Evolutionary conservation across 2,113 vertebrate genomes (phyloP), one percentile per base, ranked within the genome.

Genomic region (Pholis gunnellus): DNA sequence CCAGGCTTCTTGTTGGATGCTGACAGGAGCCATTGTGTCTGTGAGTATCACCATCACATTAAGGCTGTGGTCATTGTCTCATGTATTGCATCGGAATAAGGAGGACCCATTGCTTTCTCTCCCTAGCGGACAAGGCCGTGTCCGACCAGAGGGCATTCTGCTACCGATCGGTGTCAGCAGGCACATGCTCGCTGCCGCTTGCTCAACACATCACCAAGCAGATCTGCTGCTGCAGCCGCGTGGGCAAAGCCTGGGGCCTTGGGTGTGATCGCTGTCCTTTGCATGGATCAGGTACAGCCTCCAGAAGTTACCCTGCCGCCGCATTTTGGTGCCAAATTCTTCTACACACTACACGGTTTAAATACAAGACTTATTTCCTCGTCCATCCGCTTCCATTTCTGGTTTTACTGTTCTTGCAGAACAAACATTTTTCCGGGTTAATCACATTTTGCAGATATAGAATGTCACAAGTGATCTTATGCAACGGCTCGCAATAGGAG

Each of bases 41-140:
- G 95, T 96, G 83, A 95, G 95, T 94, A 74, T 36, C 10, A 0
- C n/a, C 9, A 29, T 18, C 42, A 25, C 9, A 42, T 57, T 8
- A 10, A 70, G 3, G 6, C 18, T 48, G 17, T 15, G 15, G 34
- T 10, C 34, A 9, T 73, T 65, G 38, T 57, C 5, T 11, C 54
- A 9, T 75, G 34, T 36, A 4, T 15, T 70, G 56, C 14, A 56
- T 44, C 29, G 9, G 14, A 61, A 18, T 50, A 6, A 52, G 18
- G 68, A 15, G 11, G 60, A 40, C 31, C 1, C 61, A 3, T 63
- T 7, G 0, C 64, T 72, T 72, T 64, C 75, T 75, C 63, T 86
- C 20, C n/a, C 13, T 85, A 99, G 97, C 97, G 87, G 97, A 98
- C 93, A 98, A 97, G 77, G 98, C 97, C 0, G 93, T 99, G 81